phyloP scores from a whole-genome alignment of 92 coral and sea anemone genomes.

The Actinernus sp. region DNA sequence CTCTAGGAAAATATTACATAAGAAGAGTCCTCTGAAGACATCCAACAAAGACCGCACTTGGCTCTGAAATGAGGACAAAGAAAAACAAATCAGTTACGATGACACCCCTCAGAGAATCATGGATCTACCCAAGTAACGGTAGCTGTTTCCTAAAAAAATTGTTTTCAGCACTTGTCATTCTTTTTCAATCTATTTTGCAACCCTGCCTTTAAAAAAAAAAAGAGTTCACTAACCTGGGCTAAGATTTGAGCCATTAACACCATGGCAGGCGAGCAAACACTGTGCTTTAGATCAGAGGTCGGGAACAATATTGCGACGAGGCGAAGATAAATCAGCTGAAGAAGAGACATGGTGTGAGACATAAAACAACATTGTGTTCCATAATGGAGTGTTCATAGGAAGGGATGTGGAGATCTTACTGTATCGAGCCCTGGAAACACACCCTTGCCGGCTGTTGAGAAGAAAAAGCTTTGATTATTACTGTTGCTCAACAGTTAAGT shows the following conservation, averaged over 20 bases:
- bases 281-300: constrained; percentile 90
- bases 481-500: no score
- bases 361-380: background rate
- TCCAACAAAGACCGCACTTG: constrained; percentile 76
- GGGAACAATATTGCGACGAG: constrained; percentile 88
- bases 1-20: constrained; percentile 76
- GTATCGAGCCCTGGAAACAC: constrained; percentile 19
- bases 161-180: no score
- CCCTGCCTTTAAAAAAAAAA: no score
- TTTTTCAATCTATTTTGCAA: no score
- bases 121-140: no score
- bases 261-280: constrained; percentile 92
- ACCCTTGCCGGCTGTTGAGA: constrained; percentile 14
- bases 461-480: no score
- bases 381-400: background rate
- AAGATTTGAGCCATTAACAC: constrained; percentile 80
- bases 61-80: constrained; percentile 44
- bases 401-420: no score
- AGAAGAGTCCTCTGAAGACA: constrained; percentile 76
- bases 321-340: constrained; percentile 77
- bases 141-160: no score
- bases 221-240: constrained; percentile 66
- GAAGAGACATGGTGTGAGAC: constrained; percentile 2
- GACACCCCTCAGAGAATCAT: background rate
- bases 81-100: background rate